Conservation (phyloP, 2,888 invertebrate genomes). For the Drosophila mimica region DNA sequence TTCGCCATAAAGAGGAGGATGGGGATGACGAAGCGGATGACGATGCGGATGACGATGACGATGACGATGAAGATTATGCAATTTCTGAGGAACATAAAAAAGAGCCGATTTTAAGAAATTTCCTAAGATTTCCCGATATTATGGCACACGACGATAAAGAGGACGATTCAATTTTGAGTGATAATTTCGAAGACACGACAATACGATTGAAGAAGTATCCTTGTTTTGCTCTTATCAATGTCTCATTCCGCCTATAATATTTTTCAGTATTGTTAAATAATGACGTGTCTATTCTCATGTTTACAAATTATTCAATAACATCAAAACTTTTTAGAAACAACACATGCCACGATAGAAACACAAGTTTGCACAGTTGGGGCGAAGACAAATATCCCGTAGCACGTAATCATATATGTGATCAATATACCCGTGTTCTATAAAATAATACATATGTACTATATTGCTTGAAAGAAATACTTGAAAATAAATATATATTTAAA, state of each 20-base stretch:
- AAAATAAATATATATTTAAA: not conserved
- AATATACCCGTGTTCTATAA: not conserved
- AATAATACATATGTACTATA: not conserved
- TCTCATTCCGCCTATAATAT: not conserved
- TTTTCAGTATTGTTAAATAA: not conserved
- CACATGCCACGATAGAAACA: not conserved
- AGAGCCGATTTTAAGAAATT: not conserved
- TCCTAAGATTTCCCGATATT: not conserved
- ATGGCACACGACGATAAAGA: not conserved
- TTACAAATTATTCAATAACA: not conserved
- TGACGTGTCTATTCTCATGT: slow-evolving; percentile 36
- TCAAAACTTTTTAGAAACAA: not conserved
- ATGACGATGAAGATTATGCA: not conserved
- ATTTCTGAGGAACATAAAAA: not conserved
- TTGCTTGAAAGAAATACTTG: not conserved
- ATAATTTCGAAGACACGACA: not conserved
- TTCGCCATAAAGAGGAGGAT: not conserved
- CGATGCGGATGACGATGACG: slow-evolving; percentile 11
- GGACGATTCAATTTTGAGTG: not conserved
- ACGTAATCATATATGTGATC: not conserved
- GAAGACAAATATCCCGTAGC: slow-evolving; percentile 19
- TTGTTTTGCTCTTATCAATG: slow-evolving; percentile 53
- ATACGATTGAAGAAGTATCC: slow-evolving; percentile 25
- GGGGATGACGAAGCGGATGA: slow-evolving; percentile 11
- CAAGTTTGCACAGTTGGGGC: slow-evolving; percentile 57